Percentiles rank a stretch among this genome's conserved stretches.
phyloP scores from a whole-genome alignment of 2,113 vertebrate genomes.

The Oenanthe melanoleuca region DNA sequence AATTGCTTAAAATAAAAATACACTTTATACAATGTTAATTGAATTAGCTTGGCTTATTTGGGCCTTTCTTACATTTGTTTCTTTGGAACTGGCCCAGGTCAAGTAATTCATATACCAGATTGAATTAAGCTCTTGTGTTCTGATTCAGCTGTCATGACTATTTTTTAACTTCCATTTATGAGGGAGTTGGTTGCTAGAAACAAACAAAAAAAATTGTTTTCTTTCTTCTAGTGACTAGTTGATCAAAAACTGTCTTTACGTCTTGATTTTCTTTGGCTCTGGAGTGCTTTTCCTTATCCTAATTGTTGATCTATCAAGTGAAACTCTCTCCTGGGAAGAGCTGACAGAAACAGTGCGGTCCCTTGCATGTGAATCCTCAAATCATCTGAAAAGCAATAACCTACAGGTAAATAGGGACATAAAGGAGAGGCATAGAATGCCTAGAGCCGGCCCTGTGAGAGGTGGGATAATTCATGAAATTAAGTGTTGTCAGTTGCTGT shows the following conservation, averaged over 20 bases:
- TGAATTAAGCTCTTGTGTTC: neutral
- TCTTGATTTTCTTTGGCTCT: neutral
- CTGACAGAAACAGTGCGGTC: neutral
- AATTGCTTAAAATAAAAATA: slow-evolving; percentile 19
- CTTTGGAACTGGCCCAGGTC: slow-evolving; percentile 1
- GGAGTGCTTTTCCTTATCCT: neutral
- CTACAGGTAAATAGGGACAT: neutral
- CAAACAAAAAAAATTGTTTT: neutral
- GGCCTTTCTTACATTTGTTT: slow-evolving; percentile 4
- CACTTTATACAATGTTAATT: neutral
- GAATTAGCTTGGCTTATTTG: neutral
- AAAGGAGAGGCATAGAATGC: neutral
- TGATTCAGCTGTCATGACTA: neutral
- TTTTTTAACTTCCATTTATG: neutral
- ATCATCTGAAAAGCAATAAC: neutral
- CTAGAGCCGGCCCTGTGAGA: neutral
- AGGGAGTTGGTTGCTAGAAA: neutral
- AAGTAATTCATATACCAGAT: neutral
- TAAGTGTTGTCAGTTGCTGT: neutral
- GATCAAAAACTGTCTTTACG: neutral
- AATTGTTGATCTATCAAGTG: neutral
- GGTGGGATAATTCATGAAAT: neutral
- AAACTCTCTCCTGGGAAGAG: neutral
- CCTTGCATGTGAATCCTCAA: neutral
- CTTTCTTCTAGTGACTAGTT: neutral